Evolutionary conservation across 2,797 vertebrate genomes (phyloP), one percentile per base, ranked within the genome.

Genomic region (Dipus sagitta): DNA sequence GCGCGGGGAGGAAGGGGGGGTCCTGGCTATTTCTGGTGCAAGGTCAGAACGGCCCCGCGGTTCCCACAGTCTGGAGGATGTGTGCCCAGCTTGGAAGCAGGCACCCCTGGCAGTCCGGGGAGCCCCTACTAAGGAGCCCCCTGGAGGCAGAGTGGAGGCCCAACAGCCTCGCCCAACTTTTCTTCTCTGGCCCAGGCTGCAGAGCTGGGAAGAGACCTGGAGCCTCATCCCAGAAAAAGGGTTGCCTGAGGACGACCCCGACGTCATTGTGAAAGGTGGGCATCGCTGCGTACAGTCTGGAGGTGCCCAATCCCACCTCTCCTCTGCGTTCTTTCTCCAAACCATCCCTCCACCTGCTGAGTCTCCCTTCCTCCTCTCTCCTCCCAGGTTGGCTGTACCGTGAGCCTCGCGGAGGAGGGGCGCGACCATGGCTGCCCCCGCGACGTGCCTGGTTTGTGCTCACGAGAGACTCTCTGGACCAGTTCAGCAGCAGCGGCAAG

Each of bases 381-480:
- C 2, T 81, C 89, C 20, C 88, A 99, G 99, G 99, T 65, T 99
- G 99, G 99, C 98, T 99, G 96, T 98, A 99, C 95, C 98, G 99
- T 21, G 99, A 99, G 97, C 99, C 99, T 88, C 97, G 98, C 0
- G 97, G 97, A 0, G 96, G 98, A 14, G 95, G 97, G 62, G 98
- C 98, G 38, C 98, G 98, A 26, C 99, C 99, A 89, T 99, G 99
- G 99, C 98, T 99, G 86, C 98, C 99, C 83, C 98, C 99, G 47
- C 99, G 99, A n/a, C 98, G 99, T 60, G 99, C 99, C 97, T 99
- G 99, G 99, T 99, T 99, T 2, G 99, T 99, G 92, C 98, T 99
- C 96, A 99, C 98, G 0, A 98, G 98, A 4, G 99, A 99, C 96
- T 99, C 99, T 54, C 98, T 99, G 28, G 99, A 99, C 97, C 99